These are phyloP conservation scores for Clepsis dumicolana DNA, from an alignment of 2,888 invertebrate species.

Conservation along the genomic window DNA sequence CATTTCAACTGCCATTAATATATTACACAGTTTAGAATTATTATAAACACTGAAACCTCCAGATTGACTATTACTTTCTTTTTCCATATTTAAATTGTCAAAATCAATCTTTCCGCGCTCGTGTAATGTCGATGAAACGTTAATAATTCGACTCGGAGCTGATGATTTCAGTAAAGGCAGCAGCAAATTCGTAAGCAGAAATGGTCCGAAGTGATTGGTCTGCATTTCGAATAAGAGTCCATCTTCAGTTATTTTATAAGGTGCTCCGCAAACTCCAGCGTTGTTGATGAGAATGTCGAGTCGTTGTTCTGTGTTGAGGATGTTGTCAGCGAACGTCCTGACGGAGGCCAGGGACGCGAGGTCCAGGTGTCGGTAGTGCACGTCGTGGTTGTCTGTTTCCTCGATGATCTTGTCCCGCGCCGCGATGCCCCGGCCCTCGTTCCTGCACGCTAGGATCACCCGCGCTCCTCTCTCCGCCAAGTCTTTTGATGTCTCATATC, in stretches of 20 bases:
- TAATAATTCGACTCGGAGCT: too few species aligned
- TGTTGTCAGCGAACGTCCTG: slow-evolving; percentile 85
- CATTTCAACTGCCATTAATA: slow-evolving; percentile 89
- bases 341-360: slow-evolving; percentile 83
- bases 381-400: too few species aligned
- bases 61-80: slow-evolving; percentile 38
- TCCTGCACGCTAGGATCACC: too few species aligned
- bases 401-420: too few species aligned
- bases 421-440: too few species aligned
- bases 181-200: too few species aligned
- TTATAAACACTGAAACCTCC: slow-evolving; percentile 48
- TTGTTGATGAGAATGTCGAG: slow-evolving; percentile 88
- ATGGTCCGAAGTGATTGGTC: too few species aligned
- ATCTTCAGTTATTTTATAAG: slow-evolving; percentile 83
- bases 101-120: slow-evolving; percentile 58
- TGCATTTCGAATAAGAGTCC: slow-evolving; percentile 86
- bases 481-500: slow-evolving; percentile 90
- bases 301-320: slow-evolving; percentile 79
- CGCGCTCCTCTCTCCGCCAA: slow-evolving; percentile 89
- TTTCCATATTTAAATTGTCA: slow-evolving; percentile 60
- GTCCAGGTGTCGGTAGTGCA: too few species aligned
- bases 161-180: too few species aligned
- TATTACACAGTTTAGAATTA: slow-evolving; percentile 84
- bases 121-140: too few species aligned
- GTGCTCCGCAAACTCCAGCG: slow-evolving; percentile 80